These are phyloP conservation scores for Cyclopterus lumpus DNA, from an alignment of 2,797 vertebrate species.

Conservation along the genomic window DNA sequence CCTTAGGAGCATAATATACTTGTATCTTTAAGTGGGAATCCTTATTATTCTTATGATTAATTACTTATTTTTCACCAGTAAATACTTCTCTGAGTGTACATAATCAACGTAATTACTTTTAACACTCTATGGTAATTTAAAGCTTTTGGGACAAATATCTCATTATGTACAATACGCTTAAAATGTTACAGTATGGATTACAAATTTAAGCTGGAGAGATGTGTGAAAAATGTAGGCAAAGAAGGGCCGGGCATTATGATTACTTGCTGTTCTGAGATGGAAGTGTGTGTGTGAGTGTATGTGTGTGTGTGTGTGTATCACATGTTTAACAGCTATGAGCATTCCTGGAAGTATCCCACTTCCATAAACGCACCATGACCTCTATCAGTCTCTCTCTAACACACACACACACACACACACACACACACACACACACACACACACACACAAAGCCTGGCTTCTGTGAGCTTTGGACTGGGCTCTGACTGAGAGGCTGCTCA, in stretches of 20 bases:
- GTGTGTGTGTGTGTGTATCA: slow-evolving; percentile 11
- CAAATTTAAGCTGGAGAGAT: slow-evolving; percentile 14
- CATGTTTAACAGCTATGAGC: slow-evolving; percentile 47
- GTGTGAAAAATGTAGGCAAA: neutral
- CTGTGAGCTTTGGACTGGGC: slow-evolving; percentile 62
- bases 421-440: slow-evolving; percentile 28
- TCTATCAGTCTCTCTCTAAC: slow-evolving; percentile 30
- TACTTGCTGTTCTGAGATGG: slow-evolving; percentile 15
- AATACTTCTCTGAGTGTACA: slow-evolving; percentile 21
- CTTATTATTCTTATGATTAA: slow-evolving; percentile 42
- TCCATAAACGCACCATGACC: slow-evolving; percentile 43
- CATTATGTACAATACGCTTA: slow-evolving; percentile 15
- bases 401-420: slow-evolving; percentile 45
- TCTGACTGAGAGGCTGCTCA: slow-evolving; percentile 74
- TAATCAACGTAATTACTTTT: slow-evolving; percentile 25
- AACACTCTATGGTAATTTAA: slow-evolving; percentile 21
- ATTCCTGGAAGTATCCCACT: slow-evolving; percentile 31
- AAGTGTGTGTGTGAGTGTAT: slow-evolving; percentile 5
- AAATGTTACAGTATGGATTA: slow-evolving; percentile 17
- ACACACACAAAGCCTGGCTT: slow-evolving; percentile 42
- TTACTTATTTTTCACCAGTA: slow-evolving; percentile 20
- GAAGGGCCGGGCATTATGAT: slow-evolving; percentile 12
- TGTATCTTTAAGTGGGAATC: slow-evolving; percentile 39
- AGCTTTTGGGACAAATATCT: slow-evolving; percentile 22
- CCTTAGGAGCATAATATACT: slow-evolving; percentile 22